phyloP scores from a whole-genome alignment of 2,113 vertebrate species.

The Corythornis cristatus region DNA sequence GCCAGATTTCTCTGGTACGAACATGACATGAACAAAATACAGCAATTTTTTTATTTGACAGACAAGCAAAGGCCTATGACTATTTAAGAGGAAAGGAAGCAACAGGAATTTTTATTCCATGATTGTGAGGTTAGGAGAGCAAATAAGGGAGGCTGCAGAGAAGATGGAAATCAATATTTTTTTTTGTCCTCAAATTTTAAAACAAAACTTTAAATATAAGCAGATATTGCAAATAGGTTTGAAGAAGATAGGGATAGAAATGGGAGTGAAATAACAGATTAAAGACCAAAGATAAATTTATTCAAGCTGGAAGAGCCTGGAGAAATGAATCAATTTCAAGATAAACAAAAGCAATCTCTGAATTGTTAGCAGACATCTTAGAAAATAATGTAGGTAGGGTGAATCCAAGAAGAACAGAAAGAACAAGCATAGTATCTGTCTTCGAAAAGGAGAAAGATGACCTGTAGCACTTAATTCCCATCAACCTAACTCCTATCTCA shows the following conservation, averaged over 20 bases:
- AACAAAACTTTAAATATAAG: neutral
- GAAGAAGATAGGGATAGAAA: neutral
- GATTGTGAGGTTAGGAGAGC: neutral
- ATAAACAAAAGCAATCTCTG: neutral
- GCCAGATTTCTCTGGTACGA: neutral
- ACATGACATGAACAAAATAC: constrained; percentile 18
- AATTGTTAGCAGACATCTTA: neutral
- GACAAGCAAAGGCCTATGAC: neutral
- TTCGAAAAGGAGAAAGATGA: neutral
- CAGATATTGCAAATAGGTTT: neutral
- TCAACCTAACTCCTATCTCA: neutral
- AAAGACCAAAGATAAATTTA: neutral
- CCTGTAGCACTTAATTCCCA: neutral
- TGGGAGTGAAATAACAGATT: neutral
- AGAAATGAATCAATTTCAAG: neutral
- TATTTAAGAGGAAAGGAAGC: neutral
- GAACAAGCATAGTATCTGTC: neutral
- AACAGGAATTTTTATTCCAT: neutral
- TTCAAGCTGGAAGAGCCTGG: neutral
- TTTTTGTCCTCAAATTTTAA: neutral
- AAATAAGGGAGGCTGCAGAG: neutral
- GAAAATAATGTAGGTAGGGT: neutral
- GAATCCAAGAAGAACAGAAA: neutral
- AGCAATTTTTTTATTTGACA: constrained; percentile 36
- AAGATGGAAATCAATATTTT: neutral